Evolutionary conservation across 2,797 vertebrate genomes (phyloP), one percentile per base, ranked within the genome.

Genomic region (Serranus cabrilla): DNA sequence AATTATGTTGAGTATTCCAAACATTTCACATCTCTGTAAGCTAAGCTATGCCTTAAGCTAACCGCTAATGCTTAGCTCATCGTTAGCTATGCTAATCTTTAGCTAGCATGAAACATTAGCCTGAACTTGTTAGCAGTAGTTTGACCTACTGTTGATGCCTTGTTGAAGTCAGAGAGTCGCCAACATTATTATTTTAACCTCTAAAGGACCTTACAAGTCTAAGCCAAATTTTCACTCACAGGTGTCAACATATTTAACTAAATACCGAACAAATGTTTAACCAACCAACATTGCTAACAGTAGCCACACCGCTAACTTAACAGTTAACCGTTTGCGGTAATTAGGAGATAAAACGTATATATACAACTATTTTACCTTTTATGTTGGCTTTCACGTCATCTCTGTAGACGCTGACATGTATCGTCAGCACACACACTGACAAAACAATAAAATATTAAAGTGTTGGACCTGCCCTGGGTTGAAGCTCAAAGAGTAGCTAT

Each of bases 401-500:
- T 31, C 42, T 57, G 27, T 55, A 5, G 49, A 57, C 31, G 31
- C 37, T 58, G 40, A 69, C 21, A 14, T 42, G 14, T n/a, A 49
- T 59, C 55, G 58, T 63, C 49, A 58, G 21, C 54, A n/a, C 5
- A 63, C 47, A 47, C 50, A 34, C 51, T 27, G 8, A 40, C 69
- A 34, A 65, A 34, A 21, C 2, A 37, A 76, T 73, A 7, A 82
- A 85, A 47, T 31, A 83, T 76, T 74, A 40, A 78, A 58, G 25
- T 23, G 34, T 21, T 52, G 12, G 31, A 63, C 21, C 21, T 11
- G n/a, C 42, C n/a, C 37, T 3, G 17, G 31, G 10, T 20, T 45
- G 49, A n/a, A 57, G 21, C 50, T 57, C 18, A 45, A 68, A 64
- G 7, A 40, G 1, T 11, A 46, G 34, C 34, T 9, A 63, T 56